phyloP scores from a whole-genome alignment of 2,113 vertebrate genomes.

The Equus przewalskii region DNA sequence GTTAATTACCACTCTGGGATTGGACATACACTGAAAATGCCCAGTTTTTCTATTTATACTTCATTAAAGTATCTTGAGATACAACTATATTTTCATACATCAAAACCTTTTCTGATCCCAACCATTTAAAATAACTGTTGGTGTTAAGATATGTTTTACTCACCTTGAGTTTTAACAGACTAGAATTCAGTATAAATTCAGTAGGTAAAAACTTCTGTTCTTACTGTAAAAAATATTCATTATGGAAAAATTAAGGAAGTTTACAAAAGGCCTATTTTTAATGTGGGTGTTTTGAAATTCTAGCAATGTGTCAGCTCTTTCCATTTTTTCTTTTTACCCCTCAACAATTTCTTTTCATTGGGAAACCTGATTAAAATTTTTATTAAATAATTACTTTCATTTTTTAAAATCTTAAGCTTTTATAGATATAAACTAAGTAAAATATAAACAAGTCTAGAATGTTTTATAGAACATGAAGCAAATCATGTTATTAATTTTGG shows the following conservation, averaged over 20 bases:
- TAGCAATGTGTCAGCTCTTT: not conserved
- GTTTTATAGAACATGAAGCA: not conserved
- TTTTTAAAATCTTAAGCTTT: not conserved
- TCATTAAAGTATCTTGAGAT: not conserved
- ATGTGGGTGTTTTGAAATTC: not conserved
- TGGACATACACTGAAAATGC: not conserved
- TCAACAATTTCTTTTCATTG: not conserved
- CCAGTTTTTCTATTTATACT: not conserved
- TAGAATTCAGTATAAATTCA: not conserved
- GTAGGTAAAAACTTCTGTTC: not conserved
- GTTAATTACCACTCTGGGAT: not conserved
- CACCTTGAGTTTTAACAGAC: not conserved
- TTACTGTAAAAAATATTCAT: not conserved
- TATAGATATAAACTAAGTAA: not conserved
- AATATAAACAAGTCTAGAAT: not conserved
- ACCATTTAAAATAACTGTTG: not conserved
- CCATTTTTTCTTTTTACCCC: not conserved
- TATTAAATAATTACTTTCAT: not conserved
- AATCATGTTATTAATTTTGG: slow-evolving; percentile 11
- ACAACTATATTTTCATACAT: not conserved
- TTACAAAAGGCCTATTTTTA: not conserved
- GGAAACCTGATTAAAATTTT: not conserved
- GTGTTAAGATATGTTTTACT: not conserved
- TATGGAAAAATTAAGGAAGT: not conserved
- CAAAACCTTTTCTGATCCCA: not conserved